A percentile compares a stretch with the other conserved stretches of the same genome.
Conservation (phyloP, 2,113 vertebrate genomes). For the Dicerorhinus sumatrensis region DNA sequence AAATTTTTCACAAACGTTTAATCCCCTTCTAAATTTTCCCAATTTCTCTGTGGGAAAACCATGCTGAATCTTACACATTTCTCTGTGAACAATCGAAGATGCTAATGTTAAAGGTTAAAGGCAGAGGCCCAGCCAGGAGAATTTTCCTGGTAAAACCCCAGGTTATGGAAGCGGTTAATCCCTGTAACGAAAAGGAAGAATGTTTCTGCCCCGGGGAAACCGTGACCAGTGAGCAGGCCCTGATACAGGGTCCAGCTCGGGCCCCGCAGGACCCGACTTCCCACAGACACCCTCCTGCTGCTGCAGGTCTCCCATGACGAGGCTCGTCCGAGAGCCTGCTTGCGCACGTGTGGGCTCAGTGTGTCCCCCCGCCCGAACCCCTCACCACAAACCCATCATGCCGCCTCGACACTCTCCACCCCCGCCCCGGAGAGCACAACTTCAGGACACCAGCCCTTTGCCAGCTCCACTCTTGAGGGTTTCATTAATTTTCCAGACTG, state of each 20-base stretch:
- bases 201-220: background rate
- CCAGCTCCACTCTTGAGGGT: background rate
- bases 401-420: background rate
- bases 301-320: constrained; percentile 50
- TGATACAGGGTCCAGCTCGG: background rate
- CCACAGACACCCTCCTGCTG: background rate
- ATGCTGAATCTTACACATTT: background rate
- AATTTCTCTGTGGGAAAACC: background rate
- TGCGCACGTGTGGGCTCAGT: fast-evolving
- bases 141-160: background rate
- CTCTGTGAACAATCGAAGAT: background rate
- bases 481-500: constrained; percentile 65
- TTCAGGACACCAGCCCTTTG: constrained; percentile 52
- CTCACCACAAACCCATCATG: background rate
- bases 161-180: background rate
- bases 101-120: background rate
- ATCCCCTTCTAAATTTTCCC: background rate
- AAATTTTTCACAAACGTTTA: background rate
- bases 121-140: background rate
- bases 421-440: background rate
- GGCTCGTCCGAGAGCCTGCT: background rate
- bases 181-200: background rate
- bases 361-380: background rate
- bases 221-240: background rate
- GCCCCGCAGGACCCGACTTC: background rate